A percentile compares a stretch with the other conserved stretches of the same genome.
phyloP scores from a whole-genome alignment of 2,797 vertebrate species.

The Gymnothorax javanicus region DNA sequence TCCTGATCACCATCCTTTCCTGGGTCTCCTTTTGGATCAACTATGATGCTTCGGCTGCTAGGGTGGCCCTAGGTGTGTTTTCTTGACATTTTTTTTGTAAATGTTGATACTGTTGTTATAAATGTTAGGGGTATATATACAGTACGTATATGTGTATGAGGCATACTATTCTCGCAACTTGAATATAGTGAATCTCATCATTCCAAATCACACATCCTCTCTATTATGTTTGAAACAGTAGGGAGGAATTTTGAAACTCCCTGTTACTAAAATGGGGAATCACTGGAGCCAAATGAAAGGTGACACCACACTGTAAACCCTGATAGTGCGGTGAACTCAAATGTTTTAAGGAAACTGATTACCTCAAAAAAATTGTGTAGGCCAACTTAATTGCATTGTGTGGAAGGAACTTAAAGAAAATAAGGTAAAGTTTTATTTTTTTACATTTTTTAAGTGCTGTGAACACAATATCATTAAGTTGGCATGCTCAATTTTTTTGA shows the following conservation, averaged over 20 bases:
- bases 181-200: neutral
- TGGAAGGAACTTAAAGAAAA: no score
- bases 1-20: slow-evolving; percentile 89
- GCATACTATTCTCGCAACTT: neutral
- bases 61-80: slow-evolving; percentile 88
- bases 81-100: neutral
- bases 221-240: neutral
- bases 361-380: no score
- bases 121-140: neutral
- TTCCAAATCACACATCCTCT: neutral
- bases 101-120: neutral
- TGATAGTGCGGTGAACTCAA: no score
- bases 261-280: neutral
- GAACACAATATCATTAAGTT: no score
- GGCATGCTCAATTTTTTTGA: no score
- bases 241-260: neutral
- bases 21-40: slow-evolving; percentile 98
- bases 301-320: neutral
- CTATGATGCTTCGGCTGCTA: slow-evolving; percentile 92
- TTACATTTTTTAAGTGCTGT: no score
- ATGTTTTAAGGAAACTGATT: no score
- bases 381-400: no score
- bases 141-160: neutral
- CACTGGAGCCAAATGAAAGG: neutral
- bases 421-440: no score